Percentiles rank a stretch among this genome's conserved stretches.
phyloP scores from a whole-genome alignment of 2,888 invertebrate species.

The Parochlus steinenii region DNA sequence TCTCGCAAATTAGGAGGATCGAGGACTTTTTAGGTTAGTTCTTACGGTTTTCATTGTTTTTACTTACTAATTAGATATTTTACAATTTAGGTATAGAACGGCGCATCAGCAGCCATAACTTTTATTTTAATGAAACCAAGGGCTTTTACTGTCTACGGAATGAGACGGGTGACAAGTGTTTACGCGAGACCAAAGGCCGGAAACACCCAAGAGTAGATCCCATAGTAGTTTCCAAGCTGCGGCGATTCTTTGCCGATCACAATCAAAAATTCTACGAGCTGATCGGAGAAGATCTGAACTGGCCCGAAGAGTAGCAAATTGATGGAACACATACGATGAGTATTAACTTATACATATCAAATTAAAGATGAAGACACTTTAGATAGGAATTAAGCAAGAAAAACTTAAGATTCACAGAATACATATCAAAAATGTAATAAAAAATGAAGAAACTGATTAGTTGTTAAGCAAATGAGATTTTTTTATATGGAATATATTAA shows the following conservation, averaged over 20 bases:
- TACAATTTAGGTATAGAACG: conserved; percentile 27
- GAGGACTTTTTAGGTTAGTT: conserved; percentile 69
- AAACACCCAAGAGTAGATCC: conserved; percentile 74
- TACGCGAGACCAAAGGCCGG: conserved; percentile 65
- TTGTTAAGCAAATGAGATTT: too few species aligned
- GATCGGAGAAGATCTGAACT: conserved; percentile 80
- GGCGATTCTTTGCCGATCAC: conserved; percentile 77
- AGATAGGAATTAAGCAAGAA: too few species aligned
- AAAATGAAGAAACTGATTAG: too few species aligned
- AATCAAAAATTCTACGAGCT: conserved; percentile 85
- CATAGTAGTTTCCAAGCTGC: conserved; percentile 57
- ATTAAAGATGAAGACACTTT: too few species aligned
- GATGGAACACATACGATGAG: too few species aligned
- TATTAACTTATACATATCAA: too few species aligned
- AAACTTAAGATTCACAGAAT: too few species aligned
- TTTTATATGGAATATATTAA: too few species aligned
- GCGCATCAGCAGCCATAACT: conserved; percentile 64
- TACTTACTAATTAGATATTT: background rate
- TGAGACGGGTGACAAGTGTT: conserved; percentile 69
- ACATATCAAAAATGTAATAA: too few species aligned
- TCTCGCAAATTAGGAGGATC: conserved; percentile 69
- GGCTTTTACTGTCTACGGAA: conserved; percentile 87
- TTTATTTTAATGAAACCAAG: conserved; percentile 93
- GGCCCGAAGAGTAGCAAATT: too few species aligned
- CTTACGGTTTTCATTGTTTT: background rate